Conservation (phyloP, 2,797 vertebrate species). For the Prunella strophiata region DNA sequence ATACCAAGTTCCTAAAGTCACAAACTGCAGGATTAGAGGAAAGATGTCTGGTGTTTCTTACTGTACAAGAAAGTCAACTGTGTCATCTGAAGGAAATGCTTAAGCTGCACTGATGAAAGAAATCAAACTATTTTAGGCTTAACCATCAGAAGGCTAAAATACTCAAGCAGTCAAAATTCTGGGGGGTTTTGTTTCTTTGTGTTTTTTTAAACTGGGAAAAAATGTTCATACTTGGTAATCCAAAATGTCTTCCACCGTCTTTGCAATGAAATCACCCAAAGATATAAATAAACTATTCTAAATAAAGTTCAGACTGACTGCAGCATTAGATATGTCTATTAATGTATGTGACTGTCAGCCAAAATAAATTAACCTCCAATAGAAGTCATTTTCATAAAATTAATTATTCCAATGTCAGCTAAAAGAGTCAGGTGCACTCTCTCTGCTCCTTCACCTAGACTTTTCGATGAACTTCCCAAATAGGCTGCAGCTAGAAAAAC, state of each 20-base stretch:
- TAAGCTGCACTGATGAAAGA: not conserved
- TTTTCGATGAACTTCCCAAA: constrained; percentile 6
- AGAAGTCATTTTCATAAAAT: constrained; percentile 71
- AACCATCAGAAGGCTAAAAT: not conserved
- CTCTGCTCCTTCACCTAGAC: not conserved
- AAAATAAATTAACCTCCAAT: constrained; percentile 75
- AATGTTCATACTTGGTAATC: not conserved
- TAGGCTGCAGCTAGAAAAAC: not conserved
- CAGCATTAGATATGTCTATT: constrained; percentile 62
- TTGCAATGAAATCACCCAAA: constrained; percentile 73
- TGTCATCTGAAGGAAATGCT: not conserved
- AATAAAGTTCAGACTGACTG: constrained; percentile 72
- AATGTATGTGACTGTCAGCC: constrained; percentile 73
- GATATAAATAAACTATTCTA: constrained; percentile 77
- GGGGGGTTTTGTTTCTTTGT: not conserved
- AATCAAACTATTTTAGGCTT: not conserved
- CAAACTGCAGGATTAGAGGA: not conserved
- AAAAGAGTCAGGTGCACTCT: constrained; percentile 59
- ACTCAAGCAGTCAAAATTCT: not conserved
- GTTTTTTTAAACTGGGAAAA: not conserved
- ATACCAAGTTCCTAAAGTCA: not conserved
- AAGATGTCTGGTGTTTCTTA: not conserved
- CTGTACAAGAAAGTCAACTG: not conserved
- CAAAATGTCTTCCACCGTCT: constrained; percentile 35
- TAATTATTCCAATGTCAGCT: constrained; percentile 71